Evolutionary conservation across 2,113 vertebrate genomes (phyloP), one percentile per base, ranked within the genome.

Genomic region (Cyrtonyx montezumae): DNA sequence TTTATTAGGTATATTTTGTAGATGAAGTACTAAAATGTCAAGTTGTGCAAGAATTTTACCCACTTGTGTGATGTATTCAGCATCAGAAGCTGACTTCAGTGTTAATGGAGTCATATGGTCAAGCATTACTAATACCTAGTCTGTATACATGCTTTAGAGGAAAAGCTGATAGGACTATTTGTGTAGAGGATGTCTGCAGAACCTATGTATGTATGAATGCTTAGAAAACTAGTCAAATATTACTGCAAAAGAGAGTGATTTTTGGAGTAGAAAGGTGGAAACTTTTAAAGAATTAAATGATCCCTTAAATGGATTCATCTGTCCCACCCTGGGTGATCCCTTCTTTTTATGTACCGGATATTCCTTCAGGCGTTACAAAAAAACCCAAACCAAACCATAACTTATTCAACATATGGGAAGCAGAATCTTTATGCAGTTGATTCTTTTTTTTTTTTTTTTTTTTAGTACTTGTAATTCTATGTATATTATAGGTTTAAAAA

Each of bases 391-490:
- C 14, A 6, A 59, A 59, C 20, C 8, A 6, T 34, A 59, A 61
- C 32, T 59, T 42, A 61, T 1, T 28, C 7, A 40, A 3, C 10
- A 6, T 37, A 21, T 12, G n/a, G 48, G 30, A 84, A 84, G 11
- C 0, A 0, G 59, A 73, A 77, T 69, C 12, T 80, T 80, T 36
- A 37, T 6, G 22, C 13, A 43, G 20, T 36, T 11, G 3, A 34
- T 7, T n/a, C n/a, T n/a, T n/a, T n/a, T n/a, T n/a, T n/a, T 62
- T 17, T 74, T 87, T 79, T 49, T 49, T 49, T 13, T 49, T 49
- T 46, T 25, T 28, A 71, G n/a, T 40, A 22, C 21, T 65, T 65
- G 25, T 6, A 17, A 7, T 78, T 58, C 37, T 65, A 45, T 55
- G 4, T 49, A 4, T 65, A 11, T 23, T 34, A 6, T 34, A 68